phyloP scores from a whole-genome alignment of 2,888 invertebrate species.

The Adineta ricciae region DNA sequence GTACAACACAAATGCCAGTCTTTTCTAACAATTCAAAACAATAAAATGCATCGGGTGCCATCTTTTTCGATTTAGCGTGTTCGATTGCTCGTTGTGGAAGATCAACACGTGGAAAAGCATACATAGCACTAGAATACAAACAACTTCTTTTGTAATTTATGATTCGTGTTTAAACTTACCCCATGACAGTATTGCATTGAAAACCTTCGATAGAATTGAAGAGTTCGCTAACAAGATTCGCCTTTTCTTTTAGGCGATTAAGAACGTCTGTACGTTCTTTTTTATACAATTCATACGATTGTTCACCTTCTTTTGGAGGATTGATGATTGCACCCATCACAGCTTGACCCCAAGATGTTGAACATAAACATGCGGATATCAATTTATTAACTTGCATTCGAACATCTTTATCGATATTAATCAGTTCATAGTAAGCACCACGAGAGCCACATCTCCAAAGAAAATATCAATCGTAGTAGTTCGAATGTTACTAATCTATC shows the following conservation, averaged over 20 bases:
- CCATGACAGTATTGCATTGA: constrained; percentile 70
- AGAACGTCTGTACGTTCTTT: constrained; percentile 66
- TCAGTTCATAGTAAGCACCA: constrained; percentile 83
- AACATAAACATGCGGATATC: constrained; percentile 84
- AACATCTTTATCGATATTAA: constrained; percentile 73
- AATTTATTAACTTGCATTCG: constrained; percentile 73
- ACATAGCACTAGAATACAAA: constrained; percentile 70
- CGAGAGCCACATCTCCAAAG: constrained; percentile 67
- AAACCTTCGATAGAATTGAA: constrained; percentile 83
- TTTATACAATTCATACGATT: constrained; percentile 67
- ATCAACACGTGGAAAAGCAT: constrained; percentile 79
- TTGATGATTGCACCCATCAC: constrained; percentile 80
- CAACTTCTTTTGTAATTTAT: not conserved
- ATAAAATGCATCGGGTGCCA: constrained; percentile 76
- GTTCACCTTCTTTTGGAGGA: constrained; percentile 73
- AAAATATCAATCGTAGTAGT: too few relatives aligned
- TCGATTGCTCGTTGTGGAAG: constrained; percentile 72
- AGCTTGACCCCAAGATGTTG: constrained; percentile 76
- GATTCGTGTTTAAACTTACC: not conserved
- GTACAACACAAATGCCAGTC: constrained; percentile 76
- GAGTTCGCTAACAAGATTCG: constrained; percentile 71
- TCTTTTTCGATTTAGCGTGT: constrained; percentile 63
- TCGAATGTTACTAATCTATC: not conserved
- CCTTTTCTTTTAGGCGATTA: constrained; percentile 65
- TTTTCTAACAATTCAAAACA: constrained; percentile 79